phyloP scores from a whole-genome alignment of 1,140 invertebrate species.

The Nymphalis io region DNA sequence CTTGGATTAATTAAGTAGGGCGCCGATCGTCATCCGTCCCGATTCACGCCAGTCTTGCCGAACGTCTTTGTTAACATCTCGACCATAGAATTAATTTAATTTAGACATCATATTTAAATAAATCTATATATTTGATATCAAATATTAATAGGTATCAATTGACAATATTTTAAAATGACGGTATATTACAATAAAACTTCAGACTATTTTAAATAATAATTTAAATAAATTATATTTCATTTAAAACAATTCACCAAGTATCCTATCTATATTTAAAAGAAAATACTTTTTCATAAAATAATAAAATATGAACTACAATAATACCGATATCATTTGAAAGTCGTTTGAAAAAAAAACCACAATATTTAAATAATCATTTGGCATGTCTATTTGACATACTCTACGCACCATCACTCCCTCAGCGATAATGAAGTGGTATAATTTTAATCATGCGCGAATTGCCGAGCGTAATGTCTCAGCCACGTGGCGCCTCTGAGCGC shows the following conservation, averaged over 20 bases:
- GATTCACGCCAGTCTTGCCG: constrained; percentile 64
- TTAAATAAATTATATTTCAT: too few relatives aligned
- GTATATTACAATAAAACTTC: too few relatives aligned
- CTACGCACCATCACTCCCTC: constrained; percentile 50
- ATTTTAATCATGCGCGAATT: constrained; percentile 78
- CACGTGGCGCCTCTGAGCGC: constrained; percentile 58
- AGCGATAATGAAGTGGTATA: constrained; percentile 74
- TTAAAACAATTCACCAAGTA: too few relatives aligned
- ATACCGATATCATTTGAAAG: not conserved
- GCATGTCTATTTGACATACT: constrained; percentile 30
- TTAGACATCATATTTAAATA: not conserved
- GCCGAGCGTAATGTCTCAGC: constrained; percentile 59
- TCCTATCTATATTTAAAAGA: too few relatives aligned
- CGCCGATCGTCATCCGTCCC: constrained; percentile 73
- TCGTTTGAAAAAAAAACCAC: not conserved
- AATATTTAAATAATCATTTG: not conserved
- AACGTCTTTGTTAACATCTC: constrained; percentile 77
- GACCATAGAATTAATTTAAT: constrained; percentile 41
- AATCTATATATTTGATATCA: too few relatives aligned
- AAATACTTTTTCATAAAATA: too few relatives aligned
- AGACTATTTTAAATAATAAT: too few relatives aligned
- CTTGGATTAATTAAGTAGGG: constrained; percentile 77
- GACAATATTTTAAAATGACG: not conserved
- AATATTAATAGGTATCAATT: too few relatives aligned
- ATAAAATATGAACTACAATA: too few relatives aligned